phyloP scores from a whole-genome alignment of 2,113 vertebrate species.

The Tachycineta bicolor region DNA sequence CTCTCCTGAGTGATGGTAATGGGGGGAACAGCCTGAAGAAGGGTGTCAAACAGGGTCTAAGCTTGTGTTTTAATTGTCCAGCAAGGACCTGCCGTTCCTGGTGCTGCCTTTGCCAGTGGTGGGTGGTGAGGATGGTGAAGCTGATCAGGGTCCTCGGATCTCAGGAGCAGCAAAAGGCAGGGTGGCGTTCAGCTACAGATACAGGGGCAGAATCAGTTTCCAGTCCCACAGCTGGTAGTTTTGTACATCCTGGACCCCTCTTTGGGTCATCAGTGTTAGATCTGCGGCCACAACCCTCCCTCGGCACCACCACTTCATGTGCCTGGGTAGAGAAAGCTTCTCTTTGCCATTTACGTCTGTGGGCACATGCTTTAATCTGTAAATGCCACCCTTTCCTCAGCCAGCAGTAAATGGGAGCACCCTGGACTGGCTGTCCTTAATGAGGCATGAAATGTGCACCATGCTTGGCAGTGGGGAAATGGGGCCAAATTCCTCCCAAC shows the following conservation, averaged over 20 bases:
- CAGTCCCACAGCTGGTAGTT: background rate
- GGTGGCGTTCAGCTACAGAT: background rate
- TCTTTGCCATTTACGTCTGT: background rate
- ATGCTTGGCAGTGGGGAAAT: background rate
- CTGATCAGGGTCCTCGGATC: background rate
- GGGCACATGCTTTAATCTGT: background rate
- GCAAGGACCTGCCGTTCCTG: background rate
- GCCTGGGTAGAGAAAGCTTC: background rate
- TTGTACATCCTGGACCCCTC: background rate
- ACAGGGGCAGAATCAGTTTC: background rate
- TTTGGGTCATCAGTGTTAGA: background rate
- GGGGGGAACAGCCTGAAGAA: background rate
- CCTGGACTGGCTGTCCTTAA: background rate
- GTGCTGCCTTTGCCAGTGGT: background rate
- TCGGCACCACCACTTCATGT: accelerated
- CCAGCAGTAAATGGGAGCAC: background rate
- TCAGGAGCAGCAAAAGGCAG: background rate
- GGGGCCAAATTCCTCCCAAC: background rate
- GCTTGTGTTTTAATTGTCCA: background rate
- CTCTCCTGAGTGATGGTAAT: background rate
- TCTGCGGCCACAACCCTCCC: background rate
- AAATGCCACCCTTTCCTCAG: background rate
- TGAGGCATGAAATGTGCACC: background rate
- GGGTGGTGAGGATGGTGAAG: background rate
- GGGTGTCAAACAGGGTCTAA: background rate